Evolutionary conservation across 2,888 invertebrate species (phyloP).

Genomic region (Drosophila paramelanica): DNA sequence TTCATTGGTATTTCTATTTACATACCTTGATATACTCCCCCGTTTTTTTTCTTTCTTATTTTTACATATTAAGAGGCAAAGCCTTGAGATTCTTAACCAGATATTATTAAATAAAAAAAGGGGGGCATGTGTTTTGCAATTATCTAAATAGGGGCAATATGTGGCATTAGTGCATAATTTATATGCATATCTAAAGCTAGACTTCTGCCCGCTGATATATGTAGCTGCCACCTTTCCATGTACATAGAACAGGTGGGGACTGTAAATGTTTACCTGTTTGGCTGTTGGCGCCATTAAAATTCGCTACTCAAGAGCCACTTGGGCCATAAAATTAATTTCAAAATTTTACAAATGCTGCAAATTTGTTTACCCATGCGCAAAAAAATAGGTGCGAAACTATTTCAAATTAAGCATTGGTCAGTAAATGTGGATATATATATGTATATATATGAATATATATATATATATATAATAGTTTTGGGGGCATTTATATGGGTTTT

Average conservation of each 20-base stretch:
- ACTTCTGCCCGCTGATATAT: not conserved
- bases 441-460: not conserved
- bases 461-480: constrained; percentile 2
- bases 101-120: constrained; percentile 2
- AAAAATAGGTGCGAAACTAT: constrained; percentile 24
- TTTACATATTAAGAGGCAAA: not conserved
- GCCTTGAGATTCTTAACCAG: constrained; percentile 30
- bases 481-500: constrained; percentile 12
- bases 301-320: constrained; percentile 41
- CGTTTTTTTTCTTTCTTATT: not conserved
- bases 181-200: not conserved
- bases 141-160: not conserved
- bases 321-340: constrained; percentile 70
- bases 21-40: constrained; percentile 16
- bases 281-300: constrained; percentile 40
- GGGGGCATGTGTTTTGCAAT: constrained; percentile 13
- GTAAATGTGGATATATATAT: not conserved
- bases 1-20: constrained; percentile 54
- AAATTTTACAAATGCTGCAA: constrained; percentile 63
- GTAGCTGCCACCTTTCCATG: not conserved
- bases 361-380: constrained; percentile 56
- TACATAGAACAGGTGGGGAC: constrained; percentile 41
- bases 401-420: constrained; percentile 1
- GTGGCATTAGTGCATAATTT: not conserved
- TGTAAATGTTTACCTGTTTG: constrained; percentile 7